phyloP scores from a whole-genome alignment of 2,113 vertebrate species.

The Prionailurus bengalensis region DNA sequence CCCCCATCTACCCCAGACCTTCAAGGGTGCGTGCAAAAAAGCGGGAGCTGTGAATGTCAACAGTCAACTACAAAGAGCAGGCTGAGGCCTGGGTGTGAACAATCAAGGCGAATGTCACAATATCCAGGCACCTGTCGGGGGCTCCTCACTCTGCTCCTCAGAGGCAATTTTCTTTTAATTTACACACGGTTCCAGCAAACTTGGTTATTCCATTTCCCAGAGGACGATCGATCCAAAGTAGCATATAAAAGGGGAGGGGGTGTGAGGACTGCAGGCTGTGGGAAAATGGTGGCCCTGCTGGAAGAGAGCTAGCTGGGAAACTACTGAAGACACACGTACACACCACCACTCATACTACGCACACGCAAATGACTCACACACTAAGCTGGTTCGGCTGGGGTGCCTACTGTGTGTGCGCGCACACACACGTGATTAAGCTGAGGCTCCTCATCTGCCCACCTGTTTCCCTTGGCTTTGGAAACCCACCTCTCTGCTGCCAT shows the following conservation, averaged over 20 bases:
- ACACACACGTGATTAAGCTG: not conserved
- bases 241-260: not conserved
- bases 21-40: not conserved
- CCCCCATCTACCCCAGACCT: accelerated
- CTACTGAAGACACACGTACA: not conserved
- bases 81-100: not conserved
- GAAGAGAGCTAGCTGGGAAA: not conserved
- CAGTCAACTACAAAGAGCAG: not conserved
- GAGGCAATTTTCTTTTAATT: not conserved
- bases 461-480: not conserved
- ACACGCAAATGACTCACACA: not conserved
- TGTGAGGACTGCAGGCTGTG: not conserved
- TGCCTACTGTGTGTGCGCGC: not conserved
- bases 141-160: not conserved
- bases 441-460: not conserved
- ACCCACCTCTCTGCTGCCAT: not conserved
- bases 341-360: not conserved
- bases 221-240: not conserved
- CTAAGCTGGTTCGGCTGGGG: not conserved
- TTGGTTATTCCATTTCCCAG: not conserved
- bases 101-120: accelerated
- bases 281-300: not conserved
- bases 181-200: not conserved
- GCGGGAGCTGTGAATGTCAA: not conserved
- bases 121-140: not conserved